A percentile compares a stretch with the other conserved stretches of the same genome.
These are phyloP conservation scores for Brachionus koreanus DNA, from an alignment of 1,140 invertebrate species.

Conservation along the genomic window DNA sequence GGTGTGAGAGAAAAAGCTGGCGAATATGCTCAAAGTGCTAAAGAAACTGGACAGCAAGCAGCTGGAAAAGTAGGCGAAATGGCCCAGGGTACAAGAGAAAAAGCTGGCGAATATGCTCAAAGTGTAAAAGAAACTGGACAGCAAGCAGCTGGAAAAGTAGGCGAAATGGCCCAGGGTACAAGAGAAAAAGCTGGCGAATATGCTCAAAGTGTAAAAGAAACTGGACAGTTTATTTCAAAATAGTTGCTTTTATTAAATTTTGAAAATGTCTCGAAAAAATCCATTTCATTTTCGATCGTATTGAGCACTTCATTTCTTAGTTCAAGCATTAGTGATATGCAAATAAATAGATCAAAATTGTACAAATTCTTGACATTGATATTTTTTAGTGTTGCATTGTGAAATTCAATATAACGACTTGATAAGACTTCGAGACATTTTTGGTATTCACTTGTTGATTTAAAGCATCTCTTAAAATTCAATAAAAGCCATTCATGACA, in stretches of 20 bases:
- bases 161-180: background rate
- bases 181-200: constrained; percentile 42
- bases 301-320: background rate
- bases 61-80: background rate
- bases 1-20: background rate
- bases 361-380: constrained; percentile 36
- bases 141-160: background rate
- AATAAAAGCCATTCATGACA: constrained; percentile 37
- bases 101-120: constrained; percentile 17
- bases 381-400: constrained; percentile 2
- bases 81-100: background rate
- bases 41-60: background rate
- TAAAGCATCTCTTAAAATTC: constrained; percentile 28
- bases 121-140: background rate
- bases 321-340: constrained; percentile 1
- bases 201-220: no score
- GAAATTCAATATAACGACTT: constrained; percentile 28
- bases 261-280: constrained; percentile 11
- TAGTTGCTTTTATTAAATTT: constrained; percentile 25
- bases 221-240: no score
- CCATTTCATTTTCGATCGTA: background rate
- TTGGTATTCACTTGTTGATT: constrained; percentile 9
- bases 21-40: background rate
- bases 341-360: constrained; percentile 35
- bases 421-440: background rate